Conservation (phyloP, 2,797 vertebrate genomes). For the Poeciliopsis paucimaculata region DNA sequence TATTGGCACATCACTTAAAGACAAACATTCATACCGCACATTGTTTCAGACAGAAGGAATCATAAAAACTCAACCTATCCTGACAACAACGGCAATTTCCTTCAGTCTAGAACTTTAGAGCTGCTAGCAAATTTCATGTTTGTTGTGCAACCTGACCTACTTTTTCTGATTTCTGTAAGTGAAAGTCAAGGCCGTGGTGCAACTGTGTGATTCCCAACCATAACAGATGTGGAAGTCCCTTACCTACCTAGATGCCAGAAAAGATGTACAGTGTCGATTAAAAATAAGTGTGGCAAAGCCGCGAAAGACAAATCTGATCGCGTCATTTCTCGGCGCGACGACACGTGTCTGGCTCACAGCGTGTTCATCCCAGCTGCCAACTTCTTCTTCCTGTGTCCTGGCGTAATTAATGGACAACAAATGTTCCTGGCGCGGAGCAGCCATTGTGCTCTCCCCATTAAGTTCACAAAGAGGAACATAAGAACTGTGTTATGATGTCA, state of each 20-base stretch:
- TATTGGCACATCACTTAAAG: neutral
- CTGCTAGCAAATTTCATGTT: too few relatives aligned
- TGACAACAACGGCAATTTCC: neutral
- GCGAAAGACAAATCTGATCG: constrained; percentile 35
- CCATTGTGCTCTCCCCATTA: constrained; percentile 24
- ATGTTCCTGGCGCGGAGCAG: constrained; percentile 26
- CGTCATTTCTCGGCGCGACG: constrained; percentile 30
- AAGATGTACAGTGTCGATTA: constrained; percentile 6
- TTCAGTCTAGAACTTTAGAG: neutral
- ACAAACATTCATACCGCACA: neutral
- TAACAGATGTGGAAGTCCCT: constrained; percentile 15
- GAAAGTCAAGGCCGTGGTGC: constrained; percentile 1
- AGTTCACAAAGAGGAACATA: constrained; percentile 10
- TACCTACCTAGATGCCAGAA: constrained; percentile 10
- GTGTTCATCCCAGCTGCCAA: constrained; percentile 33
- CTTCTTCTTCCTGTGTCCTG: constrained; percentile 27
- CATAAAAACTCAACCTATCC: neutral
- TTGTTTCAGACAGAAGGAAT: neutral
- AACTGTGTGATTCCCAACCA: neutral
- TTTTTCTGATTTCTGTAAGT: constrained; percentile 1
- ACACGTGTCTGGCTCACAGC: constrained; percentile 15
- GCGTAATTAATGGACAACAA: constrained; percentile 20
- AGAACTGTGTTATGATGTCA: constrained; percentile 20
- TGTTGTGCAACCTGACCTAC: too few relatives aligned
- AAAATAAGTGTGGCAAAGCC: constrained; percentile 30